Base-by-base conservation (phyloP, 2,113 vertebrate genomes). In the Ivindomyrus marchei region DNA sequence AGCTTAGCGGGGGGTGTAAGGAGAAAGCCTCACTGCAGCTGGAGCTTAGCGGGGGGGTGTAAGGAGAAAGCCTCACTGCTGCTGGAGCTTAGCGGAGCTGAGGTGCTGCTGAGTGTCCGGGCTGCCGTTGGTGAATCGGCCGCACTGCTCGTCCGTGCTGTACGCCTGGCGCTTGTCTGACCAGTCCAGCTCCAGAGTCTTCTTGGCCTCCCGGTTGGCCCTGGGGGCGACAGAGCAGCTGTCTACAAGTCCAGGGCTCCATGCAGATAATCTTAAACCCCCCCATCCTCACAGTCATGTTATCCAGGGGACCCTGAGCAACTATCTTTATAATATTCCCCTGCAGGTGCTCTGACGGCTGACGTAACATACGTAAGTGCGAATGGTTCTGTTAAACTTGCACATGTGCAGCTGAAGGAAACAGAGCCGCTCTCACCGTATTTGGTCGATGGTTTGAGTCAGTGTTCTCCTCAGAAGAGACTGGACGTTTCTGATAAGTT, bases 391-490 rank as follows among this genome's bases (percentile, higher is more conserved):
- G 24, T 9, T 46, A 10, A 49, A 46, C 21, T n/a, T 46, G 39
- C 8, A 31, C 17, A 84, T 1, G 36, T 45, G 21, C 24, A 7
- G 24, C 24, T 1, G 24, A 11, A 45, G 19, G 39, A 27, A 19
- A 10, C 11, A 8, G 52, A 24, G 52, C 1, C 9, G 36, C 3
- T n/a, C 95, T 95, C 93, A 99, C 98, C 96, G 95, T 85, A 98
- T 98, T 94, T 99, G 98, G 91, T 92, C 94, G 89, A 94, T 53
- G 0, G 96, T 95, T 92, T 99, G 97, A 87, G 93, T 92, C 83
- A 96, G 92, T 5, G 98, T 99, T 91, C 96, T 97, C 86, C 97
- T 97, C 93, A 99, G 94, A 27, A 99, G 97, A 85, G 97, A 96
- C 92, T 98, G 98, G 45, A 99, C 47, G 74, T 94, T 97, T 92